phyloP scores from a whole-genome alignment of 2,113 vertebrate species.

The Phoenicopterus ruber region DNA sequence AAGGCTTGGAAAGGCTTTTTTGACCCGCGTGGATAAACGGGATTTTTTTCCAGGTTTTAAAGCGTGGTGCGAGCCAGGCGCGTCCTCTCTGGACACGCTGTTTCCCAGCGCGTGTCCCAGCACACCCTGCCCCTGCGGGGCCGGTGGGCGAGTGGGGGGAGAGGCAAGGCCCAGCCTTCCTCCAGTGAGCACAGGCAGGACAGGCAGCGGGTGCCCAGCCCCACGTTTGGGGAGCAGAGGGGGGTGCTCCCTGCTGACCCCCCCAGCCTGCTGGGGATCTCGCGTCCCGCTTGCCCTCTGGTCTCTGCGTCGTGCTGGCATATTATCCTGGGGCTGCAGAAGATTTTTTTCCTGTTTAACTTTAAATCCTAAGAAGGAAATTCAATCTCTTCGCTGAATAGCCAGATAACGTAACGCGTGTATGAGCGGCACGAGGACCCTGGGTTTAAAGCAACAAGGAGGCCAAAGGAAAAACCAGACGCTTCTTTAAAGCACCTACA shows the following conservation, averaged over 20 bases:
- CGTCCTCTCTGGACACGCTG: too few relatives aligned
- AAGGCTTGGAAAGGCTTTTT: background rate
- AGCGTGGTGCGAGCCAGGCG: rapidly evolving
- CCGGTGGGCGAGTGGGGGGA: background rate
- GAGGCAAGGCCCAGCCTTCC: background rate
- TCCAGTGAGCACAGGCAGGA: rapidly evolving
- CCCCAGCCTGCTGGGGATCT: background rate
- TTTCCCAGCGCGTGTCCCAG: background rate
- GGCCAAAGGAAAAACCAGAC: background rate
- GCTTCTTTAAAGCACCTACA: background rate
- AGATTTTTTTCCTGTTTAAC: too few relatives aligned
- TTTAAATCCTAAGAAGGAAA: background rate
- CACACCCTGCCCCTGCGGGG: background rate
- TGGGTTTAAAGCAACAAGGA: background rate
- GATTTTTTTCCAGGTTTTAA: background rate
- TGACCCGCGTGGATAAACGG: background rate
- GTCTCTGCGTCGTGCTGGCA: rapidly evolving
- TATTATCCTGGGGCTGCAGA: background rate
- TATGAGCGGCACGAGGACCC: background rate
- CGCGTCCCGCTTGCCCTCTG: rapidly evolving
- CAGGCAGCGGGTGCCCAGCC: background rate
- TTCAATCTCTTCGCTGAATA: rapidly evolving
- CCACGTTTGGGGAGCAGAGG: background rate
- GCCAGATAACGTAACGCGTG: rapidly evolving
- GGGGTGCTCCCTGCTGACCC: background rate